Evolutionary conservation across 1,140 invertebrate genomes (phyloP), one percentile per base, ranked within the genome.

Genomic region (Leptinotarsa defecta): DNA sequence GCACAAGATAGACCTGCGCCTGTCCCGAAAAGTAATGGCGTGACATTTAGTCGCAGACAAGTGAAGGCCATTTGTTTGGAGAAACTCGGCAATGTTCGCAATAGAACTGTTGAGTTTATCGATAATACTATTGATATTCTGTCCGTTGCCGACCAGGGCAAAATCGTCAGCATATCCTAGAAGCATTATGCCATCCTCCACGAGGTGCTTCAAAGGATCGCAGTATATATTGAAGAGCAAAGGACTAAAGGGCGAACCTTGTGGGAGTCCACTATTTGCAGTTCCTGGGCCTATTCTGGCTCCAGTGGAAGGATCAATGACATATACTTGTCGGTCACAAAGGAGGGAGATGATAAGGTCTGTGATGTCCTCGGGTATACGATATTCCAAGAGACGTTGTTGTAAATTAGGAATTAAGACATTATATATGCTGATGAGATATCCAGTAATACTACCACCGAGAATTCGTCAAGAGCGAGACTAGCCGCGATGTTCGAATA

Each of bases 191-290:
- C 24, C 13, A 67, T 67, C 64, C 19, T 20, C 24, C n/a, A 27
- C 22, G 11, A 62, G 13, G 13, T 67, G 17, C 15, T 20, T 20
- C 24, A 20, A 17, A n/a, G 24, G n/a, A 67, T 67, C 64, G 22
- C 64, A 67, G 20, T 67, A 67, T 20, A 19, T 67, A 27, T 67
- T 68, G 48, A 76, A 76, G n/a, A 76, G 22, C 5, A 76, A 19
- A 48, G 75, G 19, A 22, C 71, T 76, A 13, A 76, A 17, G 24
- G 75, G 75, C 3, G 75, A 76, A 5, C 75, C 71, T 64, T 76
- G 75, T 13, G 71, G 71, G 11, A 76, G 13, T 13, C 75, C 75
- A 22, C 27, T 64, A 48, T 22, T 49, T 2, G 62, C 64, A 13
- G 72, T 4, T 15, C 13, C 52, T 19, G 70, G 68, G 1, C 63